phyloP scores from a whole-genome alignment of 92 coral and sea anemone species.

The Epizoanthus ramosus region DNA sequence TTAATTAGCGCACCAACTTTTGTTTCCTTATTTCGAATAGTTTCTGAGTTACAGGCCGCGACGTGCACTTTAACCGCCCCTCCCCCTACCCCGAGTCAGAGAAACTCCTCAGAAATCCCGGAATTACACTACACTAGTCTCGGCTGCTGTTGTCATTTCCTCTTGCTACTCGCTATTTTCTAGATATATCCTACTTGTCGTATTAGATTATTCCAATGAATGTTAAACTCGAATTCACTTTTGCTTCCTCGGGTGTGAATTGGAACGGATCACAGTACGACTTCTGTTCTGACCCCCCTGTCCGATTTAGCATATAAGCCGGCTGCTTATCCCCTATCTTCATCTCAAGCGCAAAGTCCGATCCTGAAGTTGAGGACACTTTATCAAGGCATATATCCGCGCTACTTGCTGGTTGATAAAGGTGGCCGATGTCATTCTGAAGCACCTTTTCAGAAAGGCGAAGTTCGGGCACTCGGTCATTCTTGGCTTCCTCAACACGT shows the following conservation, averaged over 20 bases:
- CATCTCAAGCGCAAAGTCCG: constrained; percentile 46
- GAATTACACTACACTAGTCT: too few relatives aligned
- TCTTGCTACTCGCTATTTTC: too few relatives aligned
- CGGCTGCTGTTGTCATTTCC: too few relatives aligned
- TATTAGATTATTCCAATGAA: constrained; percentile 82
- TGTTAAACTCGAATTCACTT: constrained; percentile 73
- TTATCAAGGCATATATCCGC: constrained; percentile 55
- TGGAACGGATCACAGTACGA: constrained; percentile 6
- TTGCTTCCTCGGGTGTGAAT: constrained; percentile 49
- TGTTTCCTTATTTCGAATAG: too few relatives aligned
- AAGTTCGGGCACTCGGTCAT: background rate
- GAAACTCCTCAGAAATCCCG: too few relatives aligned
- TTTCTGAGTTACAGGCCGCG: too few relatives aligned
- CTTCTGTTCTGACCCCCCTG: background rate
- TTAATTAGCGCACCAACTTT: too few relatives aligned
- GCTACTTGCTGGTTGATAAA: constrained; percentile 37
- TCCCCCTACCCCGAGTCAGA: too few relatives aligned
- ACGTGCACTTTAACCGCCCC: too few relatives aligned
- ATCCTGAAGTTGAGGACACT: constrained; percentile 58
- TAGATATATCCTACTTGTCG: too few relatives aligned
- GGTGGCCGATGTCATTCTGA: constrained; percentile 6
- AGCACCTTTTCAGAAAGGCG: constrained; percentile 14
- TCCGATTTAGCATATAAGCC: constrained; percentile 13
- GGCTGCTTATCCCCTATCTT: constrained; percentile 5
- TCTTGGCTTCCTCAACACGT: background rate